Conservation (phyloP, 2,113 vertebrate species). For the Alligator sinensis region DNA sequence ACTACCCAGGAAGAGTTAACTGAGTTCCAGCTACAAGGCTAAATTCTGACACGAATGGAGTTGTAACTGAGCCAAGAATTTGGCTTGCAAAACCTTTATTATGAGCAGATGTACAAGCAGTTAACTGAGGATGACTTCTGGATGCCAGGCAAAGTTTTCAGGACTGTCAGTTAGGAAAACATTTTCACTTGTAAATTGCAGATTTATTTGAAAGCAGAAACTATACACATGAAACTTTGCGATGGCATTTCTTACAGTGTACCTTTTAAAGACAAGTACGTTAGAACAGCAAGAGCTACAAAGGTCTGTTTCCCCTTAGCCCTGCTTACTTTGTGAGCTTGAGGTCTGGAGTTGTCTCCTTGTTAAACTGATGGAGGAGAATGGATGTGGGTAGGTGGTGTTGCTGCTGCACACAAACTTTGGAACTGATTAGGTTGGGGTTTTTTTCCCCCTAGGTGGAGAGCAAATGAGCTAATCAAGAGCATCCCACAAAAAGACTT, state of each 20-base stretch:
- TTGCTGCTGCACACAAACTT: background rate
- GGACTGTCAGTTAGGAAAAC: background rate
- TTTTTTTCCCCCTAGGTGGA: conserved; percentile 68
- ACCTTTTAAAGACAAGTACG: background rate
- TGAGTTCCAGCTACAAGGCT: background rate
- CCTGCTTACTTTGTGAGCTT: background rate
- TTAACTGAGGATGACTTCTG: background rate
- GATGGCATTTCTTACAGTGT: accelerated
- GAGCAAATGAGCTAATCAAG: conserved; percentile 92
- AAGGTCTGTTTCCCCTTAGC: background rate
- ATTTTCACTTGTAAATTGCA: background rate
- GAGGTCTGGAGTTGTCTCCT: background rate
- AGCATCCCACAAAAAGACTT: conserved; percentile 87
- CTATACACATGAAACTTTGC: accelerated
- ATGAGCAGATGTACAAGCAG: background rate
- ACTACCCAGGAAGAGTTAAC: background rate
- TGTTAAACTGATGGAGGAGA: background rate
- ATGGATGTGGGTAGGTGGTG: accelerated
- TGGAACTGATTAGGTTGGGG: background rate
- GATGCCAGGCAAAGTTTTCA: background rate
- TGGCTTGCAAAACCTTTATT: background rate
- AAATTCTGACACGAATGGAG: background rate
- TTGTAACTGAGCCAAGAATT: background rate
- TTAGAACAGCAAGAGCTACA: background rate
- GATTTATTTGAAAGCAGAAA: background rate